Conservation (phyloP, 2,113 vertebrate genomes). For the Lasiurus cinereus region DNA sequence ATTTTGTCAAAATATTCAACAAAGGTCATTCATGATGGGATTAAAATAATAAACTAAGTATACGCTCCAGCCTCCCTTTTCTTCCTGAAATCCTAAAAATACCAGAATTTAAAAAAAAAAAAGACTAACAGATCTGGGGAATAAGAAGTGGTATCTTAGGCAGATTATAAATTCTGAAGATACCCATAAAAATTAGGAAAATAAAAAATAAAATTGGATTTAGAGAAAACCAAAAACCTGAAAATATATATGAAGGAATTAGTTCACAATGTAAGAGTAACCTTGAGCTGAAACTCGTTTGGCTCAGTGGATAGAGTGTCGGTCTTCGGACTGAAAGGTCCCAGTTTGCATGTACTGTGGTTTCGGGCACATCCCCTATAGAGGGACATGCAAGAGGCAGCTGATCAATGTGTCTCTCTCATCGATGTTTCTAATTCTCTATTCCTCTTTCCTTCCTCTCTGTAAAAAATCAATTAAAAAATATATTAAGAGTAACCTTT, state of each 20-base stretch:
- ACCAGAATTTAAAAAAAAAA: not conserved
- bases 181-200: not conserved
- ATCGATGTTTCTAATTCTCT: no score
- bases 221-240: not conserved
- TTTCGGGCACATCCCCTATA: no score
- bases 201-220: not conserved
- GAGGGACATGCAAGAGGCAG: no score
- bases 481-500: not conserved
- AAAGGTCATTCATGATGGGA: not conserved
- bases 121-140: not conserved
- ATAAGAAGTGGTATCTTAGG: not conserved
- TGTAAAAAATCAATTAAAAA: no score
- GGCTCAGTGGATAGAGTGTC: no score
- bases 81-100: not conserved
- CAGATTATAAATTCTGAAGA: not conserved
- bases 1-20: not conserved
- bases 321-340: no score
- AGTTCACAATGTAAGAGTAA: not conserved
- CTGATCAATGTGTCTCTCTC: no score
- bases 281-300: no score
- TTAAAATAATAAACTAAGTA: slow-evolving; percentile 5
- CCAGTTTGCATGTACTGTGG: no score
- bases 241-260: not conserved
- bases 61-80: not conserved
- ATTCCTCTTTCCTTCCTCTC: no score